Conservation (phyloP, 37 sponge, comb jelly and placozoan species). For the Agelas oroides region DNA sequence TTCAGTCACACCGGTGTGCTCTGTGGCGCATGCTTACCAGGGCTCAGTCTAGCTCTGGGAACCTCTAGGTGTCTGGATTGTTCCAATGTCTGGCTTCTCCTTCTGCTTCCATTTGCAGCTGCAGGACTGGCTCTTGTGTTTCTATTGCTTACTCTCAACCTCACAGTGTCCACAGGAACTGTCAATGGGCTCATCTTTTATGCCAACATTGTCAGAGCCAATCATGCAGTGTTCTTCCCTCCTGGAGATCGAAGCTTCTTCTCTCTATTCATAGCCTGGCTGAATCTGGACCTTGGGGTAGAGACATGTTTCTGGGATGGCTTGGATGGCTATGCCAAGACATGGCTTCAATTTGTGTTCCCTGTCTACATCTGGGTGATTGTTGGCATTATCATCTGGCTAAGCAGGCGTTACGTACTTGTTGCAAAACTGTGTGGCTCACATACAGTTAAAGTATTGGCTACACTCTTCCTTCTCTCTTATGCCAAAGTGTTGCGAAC, state of each 20-base stretch:
- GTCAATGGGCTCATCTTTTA: constrained; percentile 44
- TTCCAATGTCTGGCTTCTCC: constrained; percentile 28
- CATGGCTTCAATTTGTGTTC: background rate
- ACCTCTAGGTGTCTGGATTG: constrained; percentile 14
- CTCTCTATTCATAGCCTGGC: too few relatives aligned
- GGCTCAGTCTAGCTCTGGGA: constrained; percentile 33
- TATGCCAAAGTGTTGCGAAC: constrained; percentile 33
- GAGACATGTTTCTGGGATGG: constrained; percentile 41
- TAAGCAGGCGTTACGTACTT: background rate
- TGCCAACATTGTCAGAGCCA: constrained; percentile 31
- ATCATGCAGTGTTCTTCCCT: background rate
- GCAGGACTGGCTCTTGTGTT: constrained; percentile 21
- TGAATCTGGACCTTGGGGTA: too few relatives aligned
- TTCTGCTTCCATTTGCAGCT: constrained; percentile 5
- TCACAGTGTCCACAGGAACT: constrained; percentile 49
- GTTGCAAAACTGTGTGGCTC: background rate
- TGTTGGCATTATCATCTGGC: background rate
- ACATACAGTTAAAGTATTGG: constrained; percentile 27
- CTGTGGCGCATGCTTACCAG: constrained; percentile 29
- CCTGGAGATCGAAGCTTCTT: too few relatives aligned
- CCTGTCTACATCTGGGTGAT: too few relatives aligned
- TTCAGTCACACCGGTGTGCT: constrained; percentile 31
- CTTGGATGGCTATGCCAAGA: background rate
- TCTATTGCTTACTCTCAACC: constrained; percentile 23
- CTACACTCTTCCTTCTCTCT: constrained; percentile 43